Evolutionary conservation across 2,888 invertebrate species (phyloP).

Genomic region (Drosophila nr. perissopoda): DNA sequence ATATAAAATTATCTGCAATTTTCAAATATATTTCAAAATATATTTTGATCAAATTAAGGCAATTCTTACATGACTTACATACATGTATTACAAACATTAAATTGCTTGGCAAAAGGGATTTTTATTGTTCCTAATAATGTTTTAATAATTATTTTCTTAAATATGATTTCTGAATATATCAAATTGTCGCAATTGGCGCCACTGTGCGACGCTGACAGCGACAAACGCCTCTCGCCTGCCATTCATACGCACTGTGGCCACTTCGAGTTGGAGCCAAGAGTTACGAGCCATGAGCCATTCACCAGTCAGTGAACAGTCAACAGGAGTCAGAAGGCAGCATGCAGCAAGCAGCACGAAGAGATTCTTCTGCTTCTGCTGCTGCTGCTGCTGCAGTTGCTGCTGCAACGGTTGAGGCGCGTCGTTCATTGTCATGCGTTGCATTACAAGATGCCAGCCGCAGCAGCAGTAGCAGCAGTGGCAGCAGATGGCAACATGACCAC

Average conservation of each 20-base stretch:
- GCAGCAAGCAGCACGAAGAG: background rate
- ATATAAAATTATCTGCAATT: background rate
- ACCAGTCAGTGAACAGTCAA: conserved; percentile 27
- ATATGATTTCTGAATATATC: no score
- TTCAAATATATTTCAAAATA: no score
- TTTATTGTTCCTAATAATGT: no score
- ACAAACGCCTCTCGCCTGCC: conserved; percentile 55
- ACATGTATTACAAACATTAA: no score
- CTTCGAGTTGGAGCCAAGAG: conserved; percentile 16
- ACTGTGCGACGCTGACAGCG: conserved; percentile 5
- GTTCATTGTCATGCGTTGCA: conserved; percentile 83
- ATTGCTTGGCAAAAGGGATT: no score
- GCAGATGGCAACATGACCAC: conserved; percentile 31
- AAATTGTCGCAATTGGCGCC: background rate
- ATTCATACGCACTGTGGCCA: conserved; percentile 76
- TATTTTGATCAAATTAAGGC: no score
- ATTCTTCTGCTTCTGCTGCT: background rate
- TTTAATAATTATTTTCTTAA: no score
- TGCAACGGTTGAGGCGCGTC: conserved; percentile 46
- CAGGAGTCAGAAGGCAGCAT: background rate
- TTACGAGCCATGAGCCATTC: conserved; percentile 39
- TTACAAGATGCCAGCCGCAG: conserved; percentile 79
- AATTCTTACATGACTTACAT: no score
- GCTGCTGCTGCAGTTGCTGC: background rate
- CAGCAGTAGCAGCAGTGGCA: conserved; percentile 31